Conservation (phyloP, 2,113 vertebrate genomes). For the Neodontobutis hainanensis region DNA sequence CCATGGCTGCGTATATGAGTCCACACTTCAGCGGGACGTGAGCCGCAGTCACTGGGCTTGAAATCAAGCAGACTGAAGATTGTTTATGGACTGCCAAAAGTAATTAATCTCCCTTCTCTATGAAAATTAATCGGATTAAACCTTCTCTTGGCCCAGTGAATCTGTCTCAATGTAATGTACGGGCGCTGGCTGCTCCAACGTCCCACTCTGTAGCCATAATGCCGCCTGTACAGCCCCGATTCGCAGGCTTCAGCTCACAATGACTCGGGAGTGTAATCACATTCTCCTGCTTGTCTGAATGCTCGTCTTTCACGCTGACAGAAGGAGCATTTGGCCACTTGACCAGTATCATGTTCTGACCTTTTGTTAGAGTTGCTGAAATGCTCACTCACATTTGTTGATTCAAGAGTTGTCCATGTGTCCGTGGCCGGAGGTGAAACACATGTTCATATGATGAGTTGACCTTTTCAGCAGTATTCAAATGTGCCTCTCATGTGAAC, state of each 20-base stretch:
- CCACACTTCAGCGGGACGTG: conserved; percentile 35
- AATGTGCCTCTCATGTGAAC: conserved; percentile 21
- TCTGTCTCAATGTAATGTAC: conserved; percentile 44
- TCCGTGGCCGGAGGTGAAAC: conserved; percentile 59
- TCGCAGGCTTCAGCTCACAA: conserved; percentile 36
- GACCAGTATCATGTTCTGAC: conserved; percentile 41
- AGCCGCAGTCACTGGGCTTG: conserved; percentile 53
- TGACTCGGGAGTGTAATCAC: conserved; percentile 49
- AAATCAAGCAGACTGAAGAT: conserved; percentile 70
- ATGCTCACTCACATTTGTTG: conserved; percentile 44
- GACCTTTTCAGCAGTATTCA: conserved; percentile 61
- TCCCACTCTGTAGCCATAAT: conserved; percentile 27
- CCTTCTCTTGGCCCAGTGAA: conserved; percentile 54
- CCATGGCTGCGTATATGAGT: conserved; percentile 15
- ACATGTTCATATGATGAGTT: conserved; percentile 62
- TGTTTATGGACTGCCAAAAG: conserved; percentile 78
- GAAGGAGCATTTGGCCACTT: conserved; percentile 34
- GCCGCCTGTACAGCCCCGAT: conserved; percentile 34
- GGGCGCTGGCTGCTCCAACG: conserved; percentile 36
- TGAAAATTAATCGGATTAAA: conserved; percentile 76
- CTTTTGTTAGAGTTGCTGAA: conserved; percentile 44
- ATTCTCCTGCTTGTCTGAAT: conserved; percentile 55
- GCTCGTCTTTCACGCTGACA: conserved; percentile 47
- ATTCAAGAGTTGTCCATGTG: conserved; percentile 50
- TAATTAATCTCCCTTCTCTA: conserved; percentile 74